Conservation (phyloP, 2,888 invertebrate species). For the Drosophila imparisetae region DNA sequence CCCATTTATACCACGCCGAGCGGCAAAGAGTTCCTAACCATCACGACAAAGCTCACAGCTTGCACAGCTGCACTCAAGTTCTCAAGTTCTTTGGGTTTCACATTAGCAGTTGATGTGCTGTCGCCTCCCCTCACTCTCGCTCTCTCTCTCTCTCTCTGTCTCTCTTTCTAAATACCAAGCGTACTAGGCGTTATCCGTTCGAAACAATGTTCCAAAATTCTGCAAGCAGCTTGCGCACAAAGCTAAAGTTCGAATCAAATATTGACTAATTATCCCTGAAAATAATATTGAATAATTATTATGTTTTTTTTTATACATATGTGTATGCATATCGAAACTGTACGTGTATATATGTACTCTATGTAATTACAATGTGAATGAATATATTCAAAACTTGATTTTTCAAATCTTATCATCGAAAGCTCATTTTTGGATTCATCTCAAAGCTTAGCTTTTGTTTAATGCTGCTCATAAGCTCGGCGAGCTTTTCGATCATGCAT, state of each 20-base stretch:
- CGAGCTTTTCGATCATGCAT: slow-evolving; percentile 12
- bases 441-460: slow-evolving; percentile 74
- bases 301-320: slow-evolving; percentile 11
- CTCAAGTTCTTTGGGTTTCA: slow-evolving; percentile 22
- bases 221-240: slow-evolving; percentile 44
- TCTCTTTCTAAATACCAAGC: background rate
- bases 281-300: slow-evolving; percentile 12
- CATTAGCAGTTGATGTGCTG: slow-evolving; percentile 55
- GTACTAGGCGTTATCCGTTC: slow-evolving; percentile 15
- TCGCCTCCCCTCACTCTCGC: slow-evolving; percentile 4
- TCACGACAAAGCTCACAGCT: slow-evolving; percentile 53
- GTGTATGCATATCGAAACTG: slow-evolving; percentile 29
- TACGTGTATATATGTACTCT: slow-evolving; percentile 75
- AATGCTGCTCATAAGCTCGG: slow-evolving; percentile 46
- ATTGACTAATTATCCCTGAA: slow-evolving; percentile 30
- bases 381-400: slow-evolving; percentile 18
- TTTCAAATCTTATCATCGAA: slow-evolving; percentile 22
- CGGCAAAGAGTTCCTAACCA: slow-evolving; percentile 39
- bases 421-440: slow-evolving; percentile 32
- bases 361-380: slow-evolving; percentile 61
- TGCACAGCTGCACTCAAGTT: slow-evolving; percentile 68
- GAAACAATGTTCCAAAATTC: slow-evolving; percentile 24
- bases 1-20: slow-evolving; percentile 18
- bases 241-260: slow-evolving; percentile 20
- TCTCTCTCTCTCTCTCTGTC: background rate